phyloP scores from a whole-genome alignment of 2,113 vertebrate genomes.

The Forbesichthys papilliferus region DNA sequence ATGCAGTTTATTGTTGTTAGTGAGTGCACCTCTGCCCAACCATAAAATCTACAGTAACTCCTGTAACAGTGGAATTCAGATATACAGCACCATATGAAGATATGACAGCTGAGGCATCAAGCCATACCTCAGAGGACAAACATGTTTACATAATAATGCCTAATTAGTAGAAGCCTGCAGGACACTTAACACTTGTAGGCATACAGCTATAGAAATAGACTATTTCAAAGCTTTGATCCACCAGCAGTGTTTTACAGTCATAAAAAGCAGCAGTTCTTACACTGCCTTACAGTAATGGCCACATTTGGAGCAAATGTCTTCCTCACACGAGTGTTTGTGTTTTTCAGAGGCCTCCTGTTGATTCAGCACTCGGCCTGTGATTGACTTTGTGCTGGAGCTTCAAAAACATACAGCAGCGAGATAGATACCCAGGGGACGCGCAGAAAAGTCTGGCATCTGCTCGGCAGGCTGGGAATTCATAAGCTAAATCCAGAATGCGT shows the following conservation, averaged over 20 bases:
- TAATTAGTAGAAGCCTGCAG: too few relatives aligned
- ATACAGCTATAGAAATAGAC: background rate
- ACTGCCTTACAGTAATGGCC: background rate
- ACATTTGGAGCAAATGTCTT: constrained; percentile 6
- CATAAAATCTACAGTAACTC: too few relatives aligned
- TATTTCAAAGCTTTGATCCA: background rate
- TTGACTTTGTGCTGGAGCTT: constrained; percentile 40
- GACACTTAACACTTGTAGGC: background rate
- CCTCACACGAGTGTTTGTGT: constrained; percentile 25
- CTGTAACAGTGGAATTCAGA: too few relatives aligned
- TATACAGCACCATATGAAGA: too few relatives aligned
- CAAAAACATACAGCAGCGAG: constrained; percentile 33
- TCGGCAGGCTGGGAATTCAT: constrained; percentile 57
- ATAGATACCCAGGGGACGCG: constrained; percentile 23
- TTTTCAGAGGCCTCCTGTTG: constrained; percentile 31
- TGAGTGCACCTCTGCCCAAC: too few relatives aligned
- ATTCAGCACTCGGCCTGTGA: constrained; percentile 40
- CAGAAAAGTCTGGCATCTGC: constrained; percentile 60
- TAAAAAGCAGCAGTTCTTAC: background rate
- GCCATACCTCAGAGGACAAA: too few relatives aligned
- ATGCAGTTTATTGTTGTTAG: too few relatives aligned
- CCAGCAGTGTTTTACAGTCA: background rate
- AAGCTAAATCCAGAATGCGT: constrained; percentile 53
- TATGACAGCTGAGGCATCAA: too few relatives aligned
- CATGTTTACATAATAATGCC: background rate